Base-by-base conservation (phyloP, 2,888 invertebrate species). In the Ypsolopha scabrella region DNA sequence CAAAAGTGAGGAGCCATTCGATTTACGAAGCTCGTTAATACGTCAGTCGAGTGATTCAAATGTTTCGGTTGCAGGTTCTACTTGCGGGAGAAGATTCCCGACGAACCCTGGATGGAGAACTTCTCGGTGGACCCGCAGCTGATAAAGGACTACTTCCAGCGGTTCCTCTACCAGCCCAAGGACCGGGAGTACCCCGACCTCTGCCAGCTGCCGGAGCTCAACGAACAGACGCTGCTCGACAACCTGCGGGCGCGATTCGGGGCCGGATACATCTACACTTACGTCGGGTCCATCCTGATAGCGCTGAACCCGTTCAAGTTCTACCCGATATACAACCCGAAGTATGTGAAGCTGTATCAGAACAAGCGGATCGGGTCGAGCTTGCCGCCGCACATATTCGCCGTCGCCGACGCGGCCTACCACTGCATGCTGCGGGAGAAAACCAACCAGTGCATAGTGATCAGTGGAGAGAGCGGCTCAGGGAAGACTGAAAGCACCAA, bases 401-500 rank as follows among this genome's bases (percentile, higher is more conserved):
- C 98, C 51, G 95, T 98, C 46, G 97, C 97, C 7, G 97, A 97
- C 74, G 93, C 95, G 11, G 96, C 97, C 33, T 97, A 96, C 76
- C 95, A 96, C 75, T 94, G 94, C 73, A 98, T 98, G 98, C 88
- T 98, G 58, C 92, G 95, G 61, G 94, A 95, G 65, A 90, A 93
- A 69, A 91, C 92, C 60, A 97, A 97, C 77, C 88, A 88, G 87
- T 98, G 97, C 75, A 96, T 98, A 67, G 97, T 98, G 63, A 98
- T 98, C 64, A 96, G 95, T 70, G 96, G 96, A 35, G 96, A 97
- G 79, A 95, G 95, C 75, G 97, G 97, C 54, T 95, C 95, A n/a
- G 97, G 97, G 6, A 98, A 98, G 86, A 98, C 98, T 2, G 98
- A 98, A 76, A 96, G 96, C 72, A 98, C 98, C 35, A 97, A 97